Evolutionary conservation across 2,888 invertebrate genomes (phyloP).

Genomic region (Pachydiplax longipennis): DNA sequence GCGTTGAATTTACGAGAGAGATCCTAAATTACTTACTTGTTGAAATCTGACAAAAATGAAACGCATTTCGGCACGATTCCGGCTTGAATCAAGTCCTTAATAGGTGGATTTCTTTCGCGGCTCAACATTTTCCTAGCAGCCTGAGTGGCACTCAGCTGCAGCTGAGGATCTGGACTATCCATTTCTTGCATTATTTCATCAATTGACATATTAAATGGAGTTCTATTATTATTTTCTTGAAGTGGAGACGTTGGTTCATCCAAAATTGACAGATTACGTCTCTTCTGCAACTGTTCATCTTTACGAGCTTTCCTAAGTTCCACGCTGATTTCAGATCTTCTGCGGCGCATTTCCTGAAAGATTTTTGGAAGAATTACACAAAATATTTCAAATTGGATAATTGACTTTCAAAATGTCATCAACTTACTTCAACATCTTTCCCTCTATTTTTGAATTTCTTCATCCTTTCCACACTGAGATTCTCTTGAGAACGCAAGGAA

Average conservation of each 20-base stretch:
- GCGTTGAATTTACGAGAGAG: background rate
- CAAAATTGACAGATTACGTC: constrained; percentile 77
- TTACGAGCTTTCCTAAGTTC: constrained; percentile 92
- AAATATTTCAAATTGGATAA: background rate
- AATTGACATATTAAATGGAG: background rate
- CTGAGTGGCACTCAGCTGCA: constrained; percentile 76
- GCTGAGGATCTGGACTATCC: constrained; percentile 68
- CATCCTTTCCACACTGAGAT: constrained; percentile 66
- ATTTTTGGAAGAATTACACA: background rate
- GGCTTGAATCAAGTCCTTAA: constrained; percentile 81
- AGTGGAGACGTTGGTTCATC: constrained; percentile 62
- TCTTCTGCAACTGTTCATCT: constrained; percentile 91
- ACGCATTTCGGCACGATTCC: constrained; percentile 87
- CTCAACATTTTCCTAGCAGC: constrained; percentile 88
- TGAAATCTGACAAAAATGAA: constrained; percentile 72
- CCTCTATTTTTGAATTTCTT: constrained; percentile 81
- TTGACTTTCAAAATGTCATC: constrained; percentile 16
- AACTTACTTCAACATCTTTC: constrained; percentile 74
- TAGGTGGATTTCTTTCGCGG: constrained; percentile 89
- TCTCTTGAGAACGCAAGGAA: constrained; percentile 67
- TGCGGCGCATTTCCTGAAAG: constrained; percentile 82
- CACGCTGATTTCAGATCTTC: constrained; percentile 87
- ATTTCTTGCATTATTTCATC: constrained; percentile 64
- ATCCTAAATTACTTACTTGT: constrained; percentile 68
- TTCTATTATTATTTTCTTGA: constrained; percentile 47